These are phyloP conservation scores for Diloba caeruleocephala DNA, from an alignment of 2,888 invertebrate genomes.

Conservation along the genomic window DNA sequence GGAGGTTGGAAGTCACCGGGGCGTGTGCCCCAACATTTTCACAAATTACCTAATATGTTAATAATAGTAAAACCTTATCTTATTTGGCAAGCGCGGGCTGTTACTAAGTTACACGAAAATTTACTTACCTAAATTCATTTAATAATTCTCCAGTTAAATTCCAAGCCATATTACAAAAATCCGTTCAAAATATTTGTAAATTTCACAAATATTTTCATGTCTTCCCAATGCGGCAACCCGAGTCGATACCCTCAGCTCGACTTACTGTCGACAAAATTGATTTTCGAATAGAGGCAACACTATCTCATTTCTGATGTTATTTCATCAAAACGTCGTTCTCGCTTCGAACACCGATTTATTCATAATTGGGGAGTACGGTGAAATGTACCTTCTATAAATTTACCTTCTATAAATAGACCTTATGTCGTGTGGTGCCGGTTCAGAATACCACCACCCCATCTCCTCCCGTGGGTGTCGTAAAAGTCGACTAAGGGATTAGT, in stretches of 20 bases:
- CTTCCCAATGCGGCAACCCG: conserved; percentile 19
- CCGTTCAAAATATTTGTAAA: conserved; percentile 26
- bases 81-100: too few species aligned
- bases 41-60: too few species aligned
- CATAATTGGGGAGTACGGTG: conserved; percentile 17
- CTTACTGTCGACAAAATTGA: conserved; percentile 53
- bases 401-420: conserved; percentile 10
- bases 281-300: conserved; percentile 39
- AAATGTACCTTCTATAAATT: too few species aligned
- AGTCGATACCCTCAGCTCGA: conserved; percentile 22
- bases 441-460: too few species aligned
- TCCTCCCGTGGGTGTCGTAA: too few species aligned
- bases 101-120: too few species aligned
- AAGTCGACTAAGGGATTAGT: too few species aligned
- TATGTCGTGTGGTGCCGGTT: too few species aligned
- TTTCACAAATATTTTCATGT: conserved; percentile 19
- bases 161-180: conserved; percentile 4
- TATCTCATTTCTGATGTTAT: conserved; percentile 52
- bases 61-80: too few species aligned
- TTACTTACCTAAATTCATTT: neutral
- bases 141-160: conserved; percentile 6
- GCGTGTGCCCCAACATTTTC: too few species aligned
- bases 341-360: conserved; percentile 18
- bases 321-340: conserved; percentile 43
- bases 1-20: too few species aligned